Base-by-base conservation (phyloP, 2,888 invertebrate genomes). In the Chymomyza caudatula region DNA sequence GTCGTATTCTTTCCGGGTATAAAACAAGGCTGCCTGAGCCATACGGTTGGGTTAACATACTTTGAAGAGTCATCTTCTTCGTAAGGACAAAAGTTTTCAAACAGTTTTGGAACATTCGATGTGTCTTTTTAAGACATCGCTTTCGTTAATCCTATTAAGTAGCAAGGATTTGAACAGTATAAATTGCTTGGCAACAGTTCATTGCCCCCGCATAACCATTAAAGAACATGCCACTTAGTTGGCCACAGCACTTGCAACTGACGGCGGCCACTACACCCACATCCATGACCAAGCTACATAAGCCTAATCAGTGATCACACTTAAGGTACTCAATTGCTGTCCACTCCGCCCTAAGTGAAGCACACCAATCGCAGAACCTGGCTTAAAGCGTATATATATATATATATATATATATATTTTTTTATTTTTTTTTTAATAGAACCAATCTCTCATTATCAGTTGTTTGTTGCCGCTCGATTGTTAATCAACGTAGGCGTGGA, bases 401-500 rank as follows among this genome's bases (percentile, higher is more conserved):
- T n/a, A n/a, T n/a, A n/a, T n/a, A n/a, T n/a, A n/a, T n/a, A n/a
- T n/a, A n/a, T n/a, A n/a, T n/a, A n/a, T 79, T 79, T 4, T 29
- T 4, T 11, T 29, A 6, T 29, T 29, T 29, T 29, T 29, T 29
- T 29, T 29, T 29, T 29, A 11, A 80, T 83, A 60, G 76, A 71
- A 60, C 47, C 86, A 80, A 80, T 80, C 86, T 85, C 73, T 86
- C 85, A 84, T 86, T 81, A 81, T 81, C 80, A 86, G 80, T 86
- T 84, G 80, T 86, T 81, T 86, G 80, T 81, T 86, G 80, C 86
- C 65, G 67, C 76, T 71, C 69, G 86, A 81, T 86, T 81, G 80
- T 69, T 70, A 86, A 81, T 81, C 86, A 81, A 81, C 76, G 80
- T 84, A 81, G 80, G 80, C 85, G 80, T 81, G 86, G 66, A 81